Evolutionary conservation across 2,797 vertebrate species (phyloP).

Genomic region (Holocentrus rufus): DNA sequence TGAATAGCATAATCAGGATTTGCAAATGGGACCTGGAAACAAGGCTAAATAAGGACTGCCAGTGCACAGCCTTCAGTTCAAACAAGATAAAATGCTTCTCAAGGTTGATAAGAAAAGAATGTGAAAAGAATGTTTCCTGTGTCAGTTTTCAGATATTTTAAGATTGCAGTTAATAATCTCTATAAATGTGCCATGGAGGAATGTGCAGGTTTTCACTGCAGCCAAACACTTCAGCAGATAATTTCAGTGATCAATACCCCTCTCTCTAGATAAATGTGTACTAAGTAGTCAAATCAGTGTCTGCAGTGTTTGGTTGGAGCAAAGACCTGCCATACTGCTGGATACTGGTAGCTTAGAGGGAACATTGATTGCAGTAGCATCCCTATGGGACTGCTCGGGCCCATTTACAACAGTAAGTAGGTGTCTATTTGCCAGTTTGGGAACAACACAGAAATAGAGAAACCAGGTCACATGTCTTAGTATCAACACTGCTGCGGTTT

Average conservation of each 20-base stretch:
- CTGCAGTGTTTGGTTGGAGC: too few species aligned
- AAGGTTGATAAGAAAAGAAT: neutral
- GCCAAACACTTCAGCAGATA: too few species aligned
- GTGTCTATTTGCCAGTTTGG: slow-evolving; percentile 8
- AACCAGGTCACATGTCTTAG: slow-evolving; percentile 6
- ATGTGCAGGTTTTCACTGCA: too few species aligned
- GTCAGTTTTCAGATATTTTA: neutral
- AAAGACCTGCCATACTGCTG: too few species aligned
- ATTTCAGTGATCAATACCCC: too few species aligned
- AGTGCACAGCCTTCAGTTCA: neutral
- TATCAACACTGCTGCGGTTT: slow-evolving; percentile 3
- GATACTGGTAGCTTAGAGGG: too few species aligned
- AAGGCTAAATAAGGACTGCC: slow-evolving; percentile 2
- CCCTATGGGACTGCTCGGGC: neutral
- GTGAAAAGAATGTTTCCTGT: neutral
- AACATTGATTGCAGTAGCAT: neutral
- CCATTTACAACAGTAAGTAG: neutral
- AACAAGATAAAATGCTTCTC: neutral
- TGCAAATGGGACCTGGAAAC: neutral
- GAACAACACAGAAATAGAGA: slow-evolving; percentile 14
- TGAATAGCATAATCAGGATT: neutral
- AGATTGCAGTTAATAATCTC: neutral
- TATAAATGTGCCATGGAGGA: too few species aligned
- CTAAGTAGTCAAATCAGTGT: too few species aligned
- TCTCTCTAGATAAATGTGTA: too few species aligned